A percentile compares a stretch with the other conserved stretches of the same genome.
These are phyloP conservation scores for Cosmia pyralina DNA, from an alignment of 2,888 invertebrate species.

Conservation along the genomic window DNA sequence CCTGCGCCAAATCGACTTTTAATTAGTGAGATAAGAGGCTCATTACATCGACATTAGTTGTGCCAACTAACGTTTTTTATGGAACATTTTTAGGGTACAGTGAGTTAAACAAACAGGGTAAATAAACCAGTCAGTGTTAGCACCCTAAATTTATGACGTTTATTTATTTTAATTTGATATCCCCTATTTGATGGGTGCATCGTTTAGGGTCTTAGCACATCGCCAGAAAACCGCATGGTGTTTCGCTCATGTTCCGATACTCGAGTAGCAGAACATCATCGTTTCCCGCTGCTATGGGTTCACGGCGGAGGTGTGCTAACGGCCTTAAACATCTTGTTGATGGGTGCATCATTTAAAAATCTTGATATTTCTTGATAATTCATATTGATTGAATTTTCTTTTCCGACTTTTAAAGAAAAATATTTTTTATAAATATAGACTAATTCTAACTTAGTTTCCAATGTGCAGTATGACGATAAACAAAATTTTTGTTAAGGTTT, in stretches of 20 bases:
- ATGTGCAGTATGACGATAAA: background rate
- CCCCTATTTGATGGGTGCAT: background rate
- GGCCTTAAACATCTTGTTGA: background rate
- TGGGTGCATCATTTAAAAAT: background rate
- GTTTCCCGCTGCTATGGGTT: too few relatives aligned
- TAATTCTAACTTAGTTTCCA: background rate
- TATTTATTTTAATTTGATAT: slow-evolving; percentile 1
- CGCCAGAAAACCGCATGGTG: too few relatives aligned
- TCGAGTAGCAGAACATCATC: too few relatives aligned
- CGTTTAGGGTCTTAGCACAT: background rate
- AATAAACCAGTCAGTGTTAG: slow-evolving; percentile 9
- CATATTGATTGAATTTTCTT: too few relatives aligned
- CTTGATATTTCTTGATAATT: background rate
- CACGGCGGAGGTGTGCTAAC: too few relatives aligned
- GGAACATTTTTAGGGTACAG: slow-evolving; percentile 75
- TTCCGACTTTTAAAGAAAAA: background rate
- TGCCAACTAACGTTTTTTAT: slow-evolving; percentile 83
- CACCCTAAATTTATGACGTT: slow-evolving; percentile 15
- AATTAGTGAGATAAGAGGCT: slow-evolving; percentile 89
- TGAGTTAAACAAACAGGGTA: slow-evolving; percentile 22
- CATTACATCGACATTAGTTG: slow-evolving; percentile 87
- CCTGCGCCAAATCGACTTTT: slow-evolving; percentile 87
- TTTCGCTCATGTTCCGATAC: too few relatives aligned
- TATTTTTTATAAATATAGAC: too few relatives aligned
- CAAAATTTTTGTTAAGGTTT: background rate